Evolutionary conservation across 2,113 vertebrate species (phyloP).

Genomic region (Pogonocichla stellata): DNA sequence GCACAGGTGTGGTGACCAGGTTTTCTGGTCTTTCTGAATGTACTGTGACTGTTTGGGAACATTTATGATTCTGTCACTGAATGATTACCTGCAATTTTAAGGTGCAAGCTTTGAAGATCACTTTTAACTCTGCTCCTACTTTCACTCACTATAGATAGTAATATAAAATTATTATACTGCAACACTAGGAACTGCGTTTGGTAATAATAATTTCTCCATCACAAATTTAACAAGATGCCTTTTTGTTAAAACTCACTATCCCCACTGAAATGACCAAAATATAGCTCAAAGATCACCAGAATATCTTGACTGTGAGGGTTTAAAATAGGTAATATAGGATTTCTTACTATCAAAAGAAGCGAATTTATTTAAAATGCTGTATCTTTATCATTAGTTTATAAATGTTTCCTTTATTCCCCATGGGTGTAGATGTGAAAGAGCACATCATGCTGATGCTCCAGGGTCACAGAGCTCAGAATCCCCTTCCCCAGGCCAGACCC

Average conservation of each 20-base stretch:
- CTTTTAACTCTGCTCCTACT: background rate
- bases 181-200: background rate
- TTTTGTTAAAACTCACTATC: background rate
- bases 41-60: background rate
- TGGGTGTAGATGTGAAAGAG: background rate
- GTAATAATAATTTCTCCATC: background rate
- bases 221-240: background rate
- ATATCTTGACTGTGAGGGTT: background rate
- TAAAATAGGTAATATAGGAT: background rate
- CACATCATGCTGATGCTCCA: rapidly evolving
- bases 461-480: background rate
- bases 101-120: background rate
- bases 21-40: background rate
- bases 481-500: rapidly evolving
- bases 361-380: background rate
- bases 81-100: background rate
- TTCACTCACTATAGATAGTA: background rate
- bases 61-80: background rate
- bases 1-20: background rate
- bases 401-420: background rate
- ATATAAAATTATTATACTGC: background rate
- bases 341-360: background rate
- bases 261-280: background rate
- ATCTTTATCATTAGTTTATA: background rate
- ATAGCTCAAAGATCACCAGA: background rate